phyloP scores from a whole-genome alignment of 2,113 vertebrate species.

The Dunckerocampus dactyliophorus region DNA sequence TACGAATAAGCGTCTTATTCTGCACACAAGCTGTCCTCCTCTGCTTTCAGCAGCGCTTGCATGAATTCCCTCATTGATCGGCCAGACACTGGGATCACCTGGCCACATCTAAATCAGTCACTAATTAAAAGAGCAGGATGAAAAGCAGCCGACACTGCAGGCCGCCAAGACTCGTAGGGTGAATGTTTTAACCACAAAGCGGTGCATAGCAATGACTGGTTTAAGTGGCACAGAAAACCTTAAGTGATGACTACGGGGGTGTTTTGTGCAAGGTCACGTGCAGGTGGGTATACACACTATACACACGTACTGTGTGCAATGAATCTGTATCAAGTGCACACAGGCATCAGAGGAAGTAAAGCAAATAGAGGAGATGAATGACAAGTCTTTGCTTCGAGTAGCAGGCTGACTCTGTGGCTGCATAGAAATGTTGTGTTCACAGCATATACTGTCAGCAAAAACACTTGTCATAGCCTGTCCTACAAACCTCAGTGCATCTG shows the following conservation, averaged over 20 bases:
- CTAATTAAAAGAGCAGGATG: slow-evolving; percentile 69
- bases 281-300: slow-evolving; percentile 10
- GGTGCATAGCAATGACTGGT: slow-evolving; percentile 48
- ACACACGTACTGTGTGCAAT: slow-evolving; percentile 4
- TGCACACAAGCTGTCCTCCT: slow-evolving; percentile 27
- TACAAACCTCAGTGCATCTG: slow-evolving; percentile 35
- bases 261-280: slow-evolving; percentile 44
- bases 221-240: slow-evolving; percentile 48
- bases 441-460: too few species aligned
- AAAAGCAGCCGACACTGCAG: slow-evolving; percentile 58
- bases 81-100: slow-evolving; percentile 64
- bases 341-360: too few species aligned
- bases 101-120: slow-evolving; percentile 68
- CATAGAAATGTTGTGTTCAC: slow-evolving; percentile 29
- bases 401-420: slow-evolving; percentile 10
- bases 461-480: too few species aligned
- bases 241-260: slow-evolving; percentile 29
- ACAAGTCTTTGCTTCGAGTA: slow-evolving; percentile 1
- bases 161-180: slow-evolving; percentile 59
- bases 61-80: slow-evolving; percentile 68
- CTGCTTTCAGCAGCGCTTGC: slow-evolving; percentile 48
- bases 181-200: slow-evolving; percentile 44
- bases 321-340: slow-evolving; percentile 9
- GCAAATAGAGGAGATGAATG: too few species aligned
- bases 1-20: slow-evolving; percentile 28